Percentiles rank a stretch among this genome's conserved stretches.
Conservation (phyloP, 2,797 vertebrate species). For the Aplochiton taeniatus region DNA sequence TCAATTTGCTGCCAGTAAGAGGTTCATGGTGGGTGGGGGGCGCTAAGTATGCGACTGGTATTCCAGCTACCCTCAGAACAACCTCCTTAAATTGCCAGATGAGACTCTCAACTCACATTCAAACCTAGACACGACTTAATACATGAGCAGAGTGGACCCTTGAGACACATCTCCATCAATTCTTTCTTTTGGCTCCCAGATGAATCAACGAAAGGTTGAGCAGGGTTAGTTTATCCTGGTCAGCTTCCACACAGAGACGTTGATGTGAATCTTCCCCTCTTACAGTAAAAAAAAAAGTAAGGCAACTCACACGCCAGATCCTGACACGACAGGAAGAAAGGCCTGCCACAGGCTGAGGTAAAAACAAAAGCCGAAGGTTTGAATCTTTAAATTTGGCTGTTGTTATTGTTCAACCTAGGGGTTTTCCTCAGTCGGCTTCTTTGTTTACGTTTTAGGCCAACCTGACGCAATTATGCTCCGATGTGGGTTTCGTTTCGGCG, state of each 20-base stretch:
- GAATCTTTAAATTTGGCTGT: conserved; percentile 31
- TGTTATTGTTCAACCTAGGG: conserved; percentile 49
- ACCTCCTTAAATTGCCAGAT: no score
- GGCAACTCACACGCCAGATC: no score
- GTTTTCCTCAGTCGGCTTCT: conserved; percentile 32
- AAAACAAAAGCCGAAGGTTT: neutral
- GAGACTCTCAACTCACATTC: no score
- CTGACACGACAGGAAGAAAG: conserved; percentile 18
- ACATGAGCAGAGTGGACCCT: conserved; percentile 28
- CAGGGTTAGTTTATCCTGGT: conserved; percentile 30
- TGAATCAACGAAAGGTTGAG: conserved; percentile 54
- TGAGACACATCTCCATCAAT: conserved; percentile 42
- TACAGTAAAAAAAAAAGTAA: no score
- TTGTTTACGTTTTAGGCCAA: conserved; percentile 55
- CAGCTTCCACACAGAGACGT: conserved; percentile 43
- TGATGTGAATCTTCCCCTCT: no score
- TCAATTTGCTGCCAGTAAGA: no score
- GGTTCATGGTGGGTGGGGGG: no score
- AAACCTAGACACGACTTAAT: no score
- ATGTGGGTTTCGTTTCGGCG: conserved; percentile 55
- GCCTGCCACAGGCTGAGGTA: conserved; percentile 9
- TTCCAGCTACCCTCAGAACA: no score
- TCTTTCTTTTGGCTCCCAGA: conserved; percentile 66
- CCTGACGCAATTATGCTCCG: conserved; percentile 45
- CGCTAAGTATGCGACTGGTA: no score